Percentiles rank a stretch among this genome's conserved stretches.
Conservation (phyloP, 2,888 invertebrate genomes). For the Sinopyrophorus schimmeli region DNA sequence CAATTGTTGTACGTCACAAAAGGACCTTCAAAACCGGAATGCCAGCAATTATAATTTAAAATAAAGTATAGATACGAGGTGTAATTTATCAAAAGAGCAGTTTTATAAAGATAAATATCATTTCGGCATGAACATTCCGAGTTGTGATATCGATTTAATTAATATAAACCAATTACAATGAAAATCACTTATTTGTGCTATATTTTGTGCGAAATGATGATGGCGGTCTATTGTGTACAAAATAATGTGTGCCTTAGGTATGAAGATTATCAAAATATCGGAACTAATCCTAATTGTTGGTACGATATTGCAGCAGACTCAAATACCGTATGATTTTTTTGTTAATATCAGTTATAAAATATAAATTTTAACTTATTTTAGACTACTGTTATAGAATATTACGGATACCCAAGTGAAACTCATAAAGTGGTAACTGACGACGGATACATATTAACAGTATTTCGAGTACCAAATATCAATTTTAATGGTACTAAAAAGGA, state of each 20-base stretch:
- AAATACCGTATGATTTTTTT: conserved; percentile 44
- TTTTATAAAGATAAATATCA: no score
- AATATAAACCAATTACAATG: no score
- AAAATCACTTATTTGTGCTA: no score
- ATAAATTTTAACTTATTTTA: background rate
- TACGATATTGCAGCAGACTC: conserved; percentile 47
- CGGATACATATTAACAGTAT: conserved; percentile 56
- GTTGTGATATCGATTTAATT: no score
- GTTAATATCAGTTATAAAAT: background rate
- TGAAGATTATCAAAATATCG: conserved; percentile 48
- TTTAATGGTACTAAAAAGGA: conserved; percentile 38
- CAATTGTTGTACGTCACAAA: no score
- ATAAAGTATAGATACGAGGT: no score
- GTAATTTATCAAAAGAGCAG: no score
- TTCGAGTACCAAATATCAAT: conserved; percentile 50
- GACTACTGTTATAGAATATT: conserved; percentile 49
- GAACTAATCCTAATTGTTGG: conserved; percentile 49
- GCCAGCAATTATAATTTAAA: no score
- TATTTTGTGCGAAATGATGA: no score
- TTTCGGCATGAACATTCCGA: no score
- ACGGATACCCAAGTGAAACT: conserved; percentile 55
- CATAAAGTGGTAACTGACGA: conserved; percentile 57
- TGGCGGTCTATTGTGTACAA: no score
- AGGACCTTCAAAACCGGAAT: no score
- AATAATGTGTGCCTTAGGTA: conserved; percentile 52